A percentile compares a stretch with the other conserved stretches of the same genome.
Conservation (phyloP, 1,140 invertebrate genomes). For the Apis florea region DNA sequence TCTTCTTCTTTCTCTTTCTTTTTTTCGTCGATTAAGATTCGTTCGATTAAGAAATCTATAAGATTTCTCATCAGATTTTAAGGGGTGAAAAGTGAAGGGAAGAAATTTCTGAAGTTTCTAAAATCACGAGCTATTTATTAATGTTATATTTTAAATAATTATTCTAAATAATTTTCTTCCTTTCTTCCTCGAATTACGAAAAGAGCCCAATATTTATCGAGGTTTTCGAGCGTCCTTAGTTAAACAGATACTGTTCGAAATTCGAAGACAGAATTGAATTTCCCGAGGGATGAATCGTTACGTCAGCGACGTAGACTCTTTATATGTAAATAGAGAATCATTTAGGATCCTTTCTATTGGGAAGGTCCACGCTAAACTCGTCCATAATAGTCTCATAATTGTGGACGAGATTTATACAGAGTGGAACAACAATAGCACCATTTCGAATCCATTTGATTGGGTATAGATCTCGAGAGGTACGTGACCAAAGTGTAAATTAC, state of each 20-base stretch:
- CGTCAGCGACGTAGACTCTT: not conserved
- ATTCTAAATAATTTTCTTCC: too few relatives aligned
- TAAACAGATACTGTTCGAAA: not conserved
- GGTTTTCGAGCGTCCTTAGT: not conserved
- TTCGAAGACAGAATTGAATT: not conserved
- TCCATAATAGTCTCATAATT: not conserved
- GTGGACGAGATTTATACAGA: not conserved
- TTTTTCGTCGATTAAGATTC: too few relatives aligned
- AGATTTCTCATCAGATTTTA: not conserved
- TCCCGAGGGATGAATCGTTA: not conserved
- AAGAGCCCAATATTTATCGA: not conserved
- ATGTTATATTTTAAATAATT: too few relatives aligned
- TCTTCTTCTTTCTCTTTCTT: not conserved
- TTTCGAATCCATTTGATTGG: not conserved
- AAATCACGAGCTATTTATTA: too few relatives aligned
- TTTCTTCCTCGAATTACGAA: not conserved
- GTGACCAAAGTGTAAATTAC: slow-evolving; percentile 10
- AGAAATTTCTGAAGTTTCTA: too few relatives aligned
- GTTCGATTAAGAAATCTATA: not conserved
- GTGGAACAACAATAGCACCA: not conserved
- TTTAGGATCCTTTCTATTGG: not conserved
- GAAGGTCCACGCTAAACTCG: too few relatives aligned
- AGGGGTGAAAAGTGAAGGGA: too few relatives aligned
- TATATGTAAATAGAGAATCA: slow-evolving; percentile 4
- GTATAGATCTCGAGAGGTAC: not conserved